These are phyloP conservation scores for Neodiprion fabricii DNA, from an alignment of 1,140 invertebrate genomes.

Conservation along the genomic window DNA sequence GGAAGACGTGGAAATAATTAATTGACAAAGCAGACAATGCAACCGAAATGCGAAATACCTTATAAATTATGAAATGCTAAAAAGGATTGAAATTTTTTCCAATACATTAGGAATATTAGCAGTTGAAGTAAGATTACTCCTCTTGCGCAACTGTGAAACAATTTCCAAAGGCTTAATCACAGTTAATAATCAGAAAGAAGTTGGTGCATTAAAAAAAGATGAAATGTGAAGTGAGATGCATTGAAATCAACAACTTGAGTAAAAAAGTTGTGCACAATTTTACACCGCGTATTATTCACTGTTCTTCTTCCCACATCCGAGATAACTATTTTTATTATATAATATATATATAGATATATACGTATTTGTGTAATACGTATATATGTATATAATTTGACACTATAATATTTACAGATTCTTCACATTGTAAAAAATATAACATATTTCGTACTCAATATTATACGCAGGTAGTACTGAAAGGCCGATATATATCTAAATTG, in stretches of 20 bases:
- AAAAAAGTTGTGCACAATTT: slow-evolving; percentile 43
- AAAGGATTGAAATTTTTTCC: no score
- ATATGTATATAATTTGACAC: slow-evolving; percentile 51
- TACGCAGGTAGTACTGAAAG: slow-evolving; percentile 61
- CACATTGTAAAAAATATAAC: slow-evolving; percentile 63
- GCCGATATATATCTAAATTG: slow-evolving; percentile 58
- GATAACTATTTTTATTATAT: slow-evolving; percentile 41
- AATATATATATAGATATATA: slow-evolving; percentile 28
- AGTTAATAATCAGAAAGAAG: not conserved
- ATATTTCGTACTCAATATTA: slow-evolving; percentile 60
- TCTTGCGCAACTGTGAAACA: not conserved
- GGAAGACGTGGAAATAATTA: not conserved
- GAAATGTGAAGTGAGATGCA: not conserved
- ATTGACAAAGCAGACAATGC: not conserved
- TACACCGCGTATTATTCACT: slow-evolving; percentile 31
- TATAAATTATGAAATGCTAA: no score
- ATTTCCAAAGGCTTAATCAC: not conserved
- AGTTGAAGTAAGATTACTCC: not conserved
- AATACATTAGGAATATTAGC: not conserved
- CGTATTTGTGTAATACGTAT: not conserved
- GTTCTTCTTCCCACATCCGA: slow-evolving; percentile 35
- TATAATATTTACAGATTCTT: slow-evolving; percentile 60
- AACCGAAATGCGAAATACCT: no score
- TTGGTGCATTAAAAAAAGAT: not conserved
- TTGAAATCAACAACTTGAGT: not conserved